Base-by-base conservation (phyloP, 2,888 invertebrate genomes). In the Cheilosia variabilis region DNA sequence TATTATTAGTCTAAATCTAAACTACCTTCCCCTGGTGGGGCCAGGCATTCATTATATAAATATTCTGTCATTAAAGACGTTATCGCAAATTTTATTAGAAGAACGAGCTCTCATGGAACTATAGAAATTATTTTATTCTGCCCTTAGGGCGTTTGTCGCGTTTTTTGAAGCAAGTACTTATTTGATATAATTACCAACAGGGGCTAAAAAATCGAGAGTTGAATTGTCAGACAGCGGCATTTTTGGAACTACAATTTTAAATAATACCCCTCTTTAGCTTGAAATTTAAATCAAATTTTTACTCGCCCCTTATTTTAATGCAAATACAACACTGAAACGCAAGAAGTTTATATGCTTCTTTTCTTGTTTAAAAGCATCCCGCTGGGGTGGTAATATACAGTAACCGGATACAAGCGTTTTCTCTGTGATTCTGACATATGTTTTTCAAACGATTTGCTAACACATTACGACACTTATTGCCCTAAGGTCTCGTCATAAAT, bases 361-460 rank as follows among this genome's bases (percentile, higher is more conserved):
- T 52, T 69, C 45, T 53, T 19, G 75, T 65, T 73, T 62, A 50
- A 77, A 75, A 79, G 58, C 53, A 80, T 71, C 84, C 84, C 84
- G 80, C 84, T 84, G 80, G 79, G 84, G 75, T 79, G 65, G 66
- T 71, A 84, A 80, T 80, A 84, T 76, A 80, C 79, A 66, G 84
- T 84, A 84, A 80, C 75, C 75, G 80, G 84, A 84, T 80, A 84
- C 79, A 80, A 84, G 66, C 60, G 31, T 84, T 80, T 84, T 84
- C 84, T 78, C 43, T 76, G 86, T 82, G 84, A 87, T 77, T 87
- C 63, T 88, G 87, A 88, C 87, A 86, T 79, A 79, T 88, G 87
- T 86, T 86, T 72, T 77, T 79, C 63, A 66, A 66, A 72, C 71
- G 81, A 73, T 80, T 79, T 84, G 79, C 71, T 79, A 84, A 82